Conservation (phyloP, 2,888 invertebrate species). For the Oscheius onirici region DNA sequence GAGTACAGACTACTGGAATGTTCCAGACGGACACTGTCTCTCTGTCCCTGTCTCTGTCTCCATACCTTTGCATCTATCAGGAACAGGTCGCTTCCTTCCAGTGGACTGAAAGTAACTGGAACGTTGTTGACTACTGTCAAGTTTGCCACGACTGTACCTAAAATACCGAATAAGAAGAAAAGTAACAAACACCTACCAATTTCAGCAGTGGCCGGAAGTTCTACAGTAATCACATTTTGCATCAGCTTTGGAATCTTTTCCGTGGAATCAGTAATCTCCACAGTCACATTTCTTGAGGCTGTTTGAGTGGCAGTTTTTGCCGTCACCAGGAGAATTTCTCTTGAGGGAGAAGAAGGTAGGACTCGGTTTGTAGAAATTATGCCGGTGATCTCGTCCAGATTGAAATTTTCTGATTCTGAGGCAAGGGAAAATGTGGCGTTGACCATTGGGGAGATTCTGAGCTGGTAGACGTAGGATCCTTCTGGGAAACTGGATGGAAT, state of each 20-base stretch:
- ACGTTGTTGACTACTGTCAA: conserved; percentile 10
- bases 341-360: not conserved
- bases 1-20: no score
- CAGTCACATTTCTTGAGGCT: not conserved
- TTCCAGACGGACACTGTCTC: no score
- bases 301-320: not conserved
- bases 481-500: conserved; percentile 19
- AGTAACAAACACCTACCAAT: not conserved
- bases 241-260: conserved; percentile 7
- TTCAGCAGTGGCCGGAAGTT: conserved; percentile 4
- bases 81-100: conserved; percentile 21
- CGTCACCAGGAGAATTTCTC: conserved; percentile 6
- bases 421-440: conserved; percentile 10
- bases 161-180: not conserved
- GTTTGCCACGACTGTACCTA: conserved; percentile 12
- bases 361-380: conserved; percentile 10
- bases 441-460: not conserved
- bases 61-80: conserved; percentile 5
- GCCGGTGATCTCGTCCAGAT: conserved; percentile 8
- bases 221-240: not conserved
- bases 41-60: no score
- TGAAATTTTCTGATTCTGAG: conserved; percentile 6
- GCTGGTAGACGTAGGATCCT: conserved; percentile 32
- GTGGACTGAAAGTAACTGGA: not conserved
- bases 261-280: not conserved